Base-by-base conservation (phyloP, 30 jellyfish, hydroid and myxozoan species). In the Hydractinia symbiolongicarpus region DNA sequence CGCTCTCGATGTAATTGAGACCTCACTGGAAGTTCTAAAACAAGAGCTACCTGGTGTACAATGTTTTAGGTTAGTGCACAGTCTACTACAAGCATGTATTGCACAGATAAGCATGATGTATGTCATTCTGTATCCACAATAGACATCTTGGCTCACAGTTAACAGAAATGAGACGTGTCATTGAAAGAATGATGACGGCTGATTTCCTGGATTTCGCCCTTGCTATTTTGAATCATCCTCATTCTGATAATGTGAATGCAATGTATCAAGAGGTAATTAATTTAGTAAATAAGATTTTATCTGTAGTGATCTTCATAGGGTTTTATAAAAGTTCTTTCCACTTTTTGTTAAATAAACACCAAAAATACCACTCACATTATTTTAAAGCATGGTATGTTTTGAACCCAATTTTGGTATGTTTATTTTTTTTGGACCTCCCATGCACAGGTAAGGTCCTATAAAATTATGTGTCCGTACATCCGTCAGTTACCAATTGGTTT, bases 101-200 rank as follows among this genome's bases (percentile, higher is more conserved):
- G 44, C 44, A 30, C 44, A 30, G 44, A 30, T 30, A 30, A 30
- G 44, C 44, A 30, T 30, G 44, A 30, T 30, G 44, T 30, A 30
- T 30, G 44, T 30, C 44, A 30, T 30, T 30, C 44, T 30, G 44
- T 30, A 30, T 30, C 44, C 44, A 30, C 44, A 30, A 30, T 30
- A 93, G 98, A 84, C 98, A 93, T 78, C 98, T 93, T 83, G 96
- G 98, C 53, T 93, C 98, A 52, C 98, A 93, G 80, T 55, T 93
- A 15, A 76, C 96, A 5, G 98, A 93, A 80, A 87, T 93, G 98
- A 80, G 86, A 54, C 81, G 85, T 54, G 96, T 93, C 57, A 93
- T 93, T 17, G 98, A 87, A 77, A 72, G 91, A 57, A 93, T 93
- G 98, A 93, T 93, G 98, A 90, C 79, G 44, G 94, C 98, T 4